These are phyloP conservation scores for Ciconia maguari DNA, from an alignment of 2,113 vertebrate genomes.

Conservation along the genomic window DNA sequence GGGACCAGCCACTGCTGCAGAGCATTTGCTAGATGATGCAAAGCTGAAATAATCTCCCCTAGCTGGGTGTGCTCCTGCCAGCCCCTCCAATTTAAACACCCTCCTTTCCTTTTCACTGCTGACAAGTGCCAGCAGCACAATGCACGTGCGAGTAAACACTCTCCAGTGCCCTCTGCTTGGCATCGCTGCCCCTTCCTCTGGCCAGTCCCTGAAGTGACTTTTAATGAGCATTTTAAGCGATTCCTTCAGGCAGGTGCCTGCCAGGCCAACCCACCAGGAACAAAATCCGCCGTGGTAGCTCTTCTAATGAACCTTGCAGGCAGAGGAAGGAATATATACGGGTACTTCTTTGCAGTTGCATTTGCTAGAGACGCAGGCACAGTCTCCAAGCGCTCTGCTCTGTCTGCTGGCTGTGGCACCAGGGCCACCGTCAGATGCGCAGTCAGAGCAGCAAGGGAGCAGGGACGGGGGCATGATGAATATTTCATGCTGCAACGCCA, in stretches of 20 bases:
- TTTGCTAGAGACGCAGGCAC: neutral
- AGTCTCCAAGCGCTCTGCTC: neutral
- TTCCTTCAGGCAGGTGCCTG: neutral
- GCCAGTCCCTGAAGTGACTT: neutral
- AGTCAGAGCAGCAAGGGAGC: neutral
- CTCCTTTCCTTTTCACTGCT: neutral
- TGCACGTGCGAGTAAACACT: rapidly evolving
- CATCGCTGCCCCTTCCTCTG: neutral
- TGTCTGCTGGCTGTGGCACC: neutral
- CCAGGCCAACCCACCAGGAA: neutral
- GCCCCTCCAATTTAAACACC: rapidly evolving
- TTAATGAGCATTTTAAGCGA: neutral
- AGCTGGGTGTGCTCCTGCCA: neutral
- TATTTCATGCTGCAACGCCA: neutral
- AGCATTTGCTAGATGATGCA: neutral
- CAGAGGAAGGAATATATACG: neutral
- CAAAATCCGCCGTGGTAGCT: neutral
- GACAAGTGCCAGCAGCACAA: neutral
- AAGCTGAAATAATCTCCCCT: neutral
- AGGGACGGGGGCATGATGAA: neutral
- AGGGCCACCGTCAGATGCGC: neutral
- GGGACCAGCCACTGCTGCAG: neutral
- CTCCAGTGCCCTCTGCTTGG: neutral
- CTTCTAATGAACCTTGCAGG: neutral
- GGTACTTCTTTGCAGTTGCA: neutral